A percentile compares a stretch with the other conserved stretches of the same genome.
These are phyloP conservation scores for Corythaixoides concolor DNA, from an alignment of 2,113 vertebrate species.

Conservation along the genomic window DNA sequence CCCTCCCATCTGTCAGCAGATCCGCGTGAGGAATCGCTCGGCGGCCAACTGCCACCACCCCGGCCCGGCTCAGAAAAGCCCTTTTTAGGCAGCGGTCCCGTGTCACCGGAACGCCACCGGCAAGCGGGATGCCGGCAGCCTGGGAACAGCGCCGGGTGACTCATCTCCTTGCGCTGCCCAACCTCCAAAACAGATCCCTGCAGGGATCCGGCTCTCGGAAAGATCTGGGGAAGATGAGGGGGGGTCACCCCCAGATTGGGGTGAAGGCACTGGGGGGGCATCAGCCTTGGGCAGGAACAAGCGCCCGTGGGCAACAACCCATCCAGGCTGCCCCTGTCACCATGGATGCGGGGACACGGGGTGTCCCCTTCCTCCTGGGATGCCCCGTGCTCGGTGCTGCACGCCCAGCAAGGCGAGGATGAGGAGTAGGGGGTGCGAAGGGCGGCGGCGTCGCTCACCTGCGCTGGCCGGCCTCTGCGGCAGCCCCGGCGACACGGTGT, in stretches of 20 bases:
- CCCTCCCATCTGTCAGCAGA: background rate
- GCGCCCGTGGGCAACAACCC: background rate
- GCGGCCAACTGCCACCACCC: background rate
- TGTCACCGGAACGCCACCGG: background rate
- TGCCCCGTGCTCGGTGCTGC: rapidly evolving
- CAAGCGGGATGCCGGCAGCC: background rate
- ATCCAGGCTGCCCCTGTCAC: background rate
- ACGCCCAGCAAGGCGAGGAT: background rate
- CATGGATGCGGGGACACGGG: rapidly evolving
- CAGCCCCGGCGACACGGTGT: conserved; percentile 90
- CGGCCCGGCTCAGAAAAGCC: background rate
- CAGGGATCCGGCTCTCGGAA: background rate
- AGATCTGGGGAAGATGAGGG: background rate
- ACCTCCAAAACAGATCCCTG: background rate
- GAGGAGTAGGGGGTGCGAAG: background rate
- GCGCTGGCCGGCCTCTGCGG: conserved; percentile 94
- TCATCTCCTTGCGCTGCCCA: background rate
- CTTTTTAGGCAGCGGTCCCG: conserved; percentile 35
- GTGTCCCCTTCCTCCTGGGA: no score
- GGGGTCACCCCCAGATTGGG: background rate
- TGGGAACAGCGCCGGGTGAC: background rate
- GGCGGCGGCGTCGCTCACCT: conserved; percentile 63
- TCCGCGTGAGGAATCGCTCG: background rate
- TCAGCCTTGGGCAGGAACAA: background rate
- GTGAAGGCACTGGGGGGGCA: background rate